phyloP scores from a whole-genome alignment of 2,888 invertebrate genomes.

The Hipparchia sbordonii region DNA sequence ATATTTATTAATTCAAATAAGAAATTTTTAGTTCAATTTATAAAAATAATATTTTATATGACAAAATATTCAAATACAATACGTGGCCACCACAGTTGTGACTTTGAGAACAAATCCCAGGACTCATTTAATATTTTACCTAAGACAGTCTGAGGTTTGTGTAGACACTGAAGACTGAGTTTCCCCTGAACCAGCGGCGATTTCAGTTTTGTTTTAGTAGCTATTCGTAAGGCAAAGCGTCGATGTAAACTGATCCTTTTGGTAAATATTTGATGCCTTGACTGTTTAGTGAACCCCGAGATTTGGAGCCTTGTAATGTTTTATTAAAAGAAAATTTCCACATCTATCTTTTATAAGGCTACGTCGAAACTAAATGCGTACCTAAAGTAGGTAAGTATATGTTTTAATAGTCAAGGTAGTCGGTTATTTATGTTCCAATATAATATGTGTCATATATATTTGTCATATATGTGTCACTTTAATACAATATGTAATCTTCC shows the following conservation, averaged over 20 bases:
- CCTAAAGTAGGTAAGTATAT: neutral
- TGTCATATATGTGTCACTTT: too few species aligned
- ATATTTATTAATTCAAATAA: too few species aligned
- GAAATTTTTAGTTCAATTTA: too few species aligned
- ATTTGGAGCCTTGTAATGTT: constrained; percentile 17
- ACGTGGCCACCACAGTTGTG: constrained; percentile 6
- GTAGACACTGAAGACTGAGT: constrained; percentile 50
- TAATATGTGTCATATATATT: too few species aligned
- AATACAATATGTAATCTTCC: neutral
- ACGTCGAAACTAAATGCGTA: neutral
- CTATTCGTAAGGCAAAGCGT: constrained; percentile 50
- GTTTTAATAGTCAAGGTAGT: neutral
- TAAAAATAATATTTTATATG: too few species aligned
- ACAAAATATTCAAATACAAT: too few species aligned
- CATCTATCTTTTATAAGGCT: neutral
- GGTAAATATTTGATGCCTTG: constrained; percentile 63
- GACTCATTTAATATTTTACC: constrained; percentile 77
- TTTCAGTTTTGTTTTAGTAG: constrained; percentile 71
- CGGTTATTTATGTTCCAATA: neutral
- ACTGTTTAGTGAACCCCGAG: constrained; percentile 47
- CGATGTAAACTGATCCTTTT: constrained; percentile 49
- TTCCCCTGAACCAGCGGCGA: constrained; percentile 61
- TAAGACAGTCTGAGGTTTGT: constrained; percentile 74
- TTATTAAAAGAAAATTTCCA: constrained; percentile 10
- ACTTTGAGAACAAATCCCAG: constrained; percentile 60